A percentile compares a stretch with the other conserved stretches of the same genome.
Conservation (phyloP, 1,140 invertebrate species). For the Episyrphus balteatus region DNA sequence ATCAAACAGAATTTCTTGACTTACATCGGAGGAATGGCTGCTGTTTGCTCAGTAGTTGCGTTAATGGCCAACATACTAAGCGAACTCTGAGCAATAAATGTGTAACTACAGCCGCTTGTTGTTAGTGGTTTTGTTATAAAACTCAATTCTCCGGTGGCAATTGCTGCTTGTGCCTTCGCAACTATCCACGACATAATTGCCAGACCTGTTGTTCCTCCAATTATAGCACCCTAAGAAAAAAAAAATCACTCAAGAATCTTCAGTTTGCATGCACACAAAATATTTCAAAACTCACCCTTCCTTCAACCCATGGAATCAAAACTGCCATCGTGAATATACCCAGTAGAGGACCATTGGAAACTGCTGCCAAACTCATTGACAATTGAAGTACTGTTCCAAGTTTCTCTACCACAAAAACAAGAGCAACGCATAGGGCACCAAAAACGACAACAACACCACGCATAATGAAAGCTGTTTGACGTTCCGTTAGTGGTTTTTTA, state of each 20-base stretch:
- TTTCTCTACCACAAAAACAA: slow-evolving; percentile 52
- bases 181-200: slow-evolving; percentile 73
- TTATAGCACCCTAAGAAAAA: slow-evolving; percentile 50
- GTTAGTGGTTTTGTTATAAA: slow-evolving; percentile 53
- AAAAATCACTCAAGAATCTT: background rate
- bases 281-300: slow-evolving; percentile 40
- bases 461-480: slow-evolving; percentile 51
- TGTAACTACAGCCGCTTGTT: slow-evolving; percentile 61
- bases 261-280: too few relatives aligned
- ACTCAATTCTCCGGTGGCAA: slow-evolving; percentile 46
- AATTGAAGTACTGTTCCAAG: slow-evolving; percentile 50
- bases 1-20: background rate
- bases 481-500: slow-evolving; percentile 48
- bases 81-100: slow-evolving; percentile 19
- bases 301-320: slow-evolving; percentile 67
- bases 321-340: slow-evolving; percentile 73
- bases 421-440: slow-evolving; percentile 50
- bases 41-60: slow-evolving; percentile 6
- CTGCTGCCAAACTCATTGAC: slow-evolving; percentile 52
- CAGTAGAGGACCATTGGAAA: slow-evolving; percentile 61
- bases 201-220: slow-evolving; percentile 61
- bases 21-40: slow-evolving; percentile 6
- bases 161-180: slow-evolving; percentile 61
- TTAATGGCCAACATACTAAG: slow-evolving; percentile 11
- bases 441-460: slow-evolving; percentile 57